phyloP scores from a whole-genome alignment of 2,888 invertebrate genomes.

The Sceliomorpha sp. region DNA sequence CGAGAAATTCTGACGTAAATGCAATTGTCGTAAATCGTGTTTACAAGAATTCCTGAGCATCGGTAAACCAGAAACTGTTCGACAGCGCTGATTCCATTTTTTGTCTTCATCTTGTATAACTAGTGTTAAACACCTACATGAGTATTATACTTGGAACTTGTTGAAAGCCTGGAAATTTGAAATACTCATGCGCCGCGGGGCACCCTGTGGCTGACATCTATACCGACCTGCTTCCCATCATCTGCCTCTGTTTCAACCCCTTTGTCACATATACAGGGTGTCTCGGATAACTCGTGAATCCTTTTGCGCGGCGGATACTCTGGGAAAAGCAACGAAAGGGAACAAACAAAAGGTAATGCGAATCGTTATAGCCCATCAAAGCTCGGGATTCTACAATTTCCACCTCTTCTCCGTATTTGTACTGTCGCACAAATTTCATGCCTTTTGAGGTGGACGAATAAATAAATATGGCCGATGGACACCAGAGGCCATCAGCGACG shows the following conservation, averaged over 20 bases:
- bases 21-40: no score
- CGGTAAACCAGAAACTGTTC: no score
- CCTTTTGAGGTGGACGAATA: slow-evolving; percentile 12
- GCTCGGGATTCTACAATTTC: no score
- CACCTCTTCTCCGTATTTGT: slow-evolving; percentile 1
- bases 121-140: slow-evolving; percentile 23
- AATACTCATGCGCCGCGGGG: slow-evolving; percentile 53
- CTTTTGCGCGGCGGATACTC: no score
- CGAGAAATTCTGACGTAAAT: no score
- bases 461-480: slow-evolving; percentile 11
- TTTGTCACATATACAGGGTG: slow-evolving; percentile 27
- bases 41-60: no score
- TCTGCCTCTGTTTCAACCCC: slow-evolving; percentile 35
- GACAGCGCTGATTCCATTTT: no score
- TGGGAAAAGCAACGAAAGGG: no score
- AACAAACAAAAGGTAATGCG: no score
- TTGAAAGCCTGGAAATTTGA: slow-evolving; percentile 43
- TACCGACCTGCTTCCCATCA: slow-evolving; percentile 42
- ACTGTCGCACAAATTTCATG: no score
- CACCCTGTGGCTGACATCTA: slow-evolving; percentile 54
- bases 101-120: no score
- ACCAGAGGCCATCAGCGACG: slow-evolving; percentile 17
- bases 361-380: no score
- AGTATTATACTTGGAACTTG: slow-evolving; percentile 24
- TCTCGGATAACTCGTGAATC: slow-evolving; percentile 21